phyloP scores from a whole-genome alignment of 2,113 vertebrate genomes.

The Antigone vipio region DNA sequence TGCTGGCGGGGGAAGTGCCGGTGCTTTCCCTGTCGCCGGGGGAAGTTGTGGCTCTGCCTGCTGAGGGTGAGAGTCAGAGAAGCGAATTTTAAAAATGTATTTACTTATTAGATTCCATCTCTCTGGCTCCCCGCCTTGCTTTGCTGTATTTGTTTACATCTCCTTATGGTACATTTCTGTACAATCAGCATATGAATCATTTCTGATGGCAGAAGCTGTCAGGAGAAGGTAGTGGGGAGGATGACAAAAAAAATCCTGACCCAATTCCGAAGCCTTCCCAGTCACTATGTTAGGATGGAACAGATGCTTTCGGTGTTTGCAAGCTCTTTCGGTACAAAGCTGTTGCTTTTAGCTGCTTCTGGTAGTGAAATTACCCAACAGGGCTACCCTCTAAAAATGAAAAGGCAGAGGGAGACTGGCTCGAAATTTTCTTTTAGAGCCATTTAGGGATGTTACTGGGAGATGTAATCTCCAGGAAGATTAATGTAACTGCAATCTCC shows the following conservation, averaged over 20 bases:
- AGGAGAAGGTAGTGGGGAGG: constrained; percentile 40
- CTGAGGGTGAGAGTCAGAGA: not conserved
- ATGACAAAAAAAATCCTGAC: constrained; percentile 35
- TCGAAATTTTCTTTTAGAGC: constrained; percentile 6
- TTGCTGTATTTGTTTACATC: constrained; percentile 53
- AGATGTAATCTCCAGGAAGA: constrained; percentile 44
- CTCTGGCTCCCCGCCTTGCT: constrained; percentile 54
- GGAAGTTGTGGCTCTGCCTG: constrained; percentile 11
- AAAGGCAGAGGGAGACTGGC: constrained; percentile 12
- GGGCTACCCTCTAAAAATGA: not conserved
- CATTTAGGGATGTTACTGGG: constrained; percentile 17
- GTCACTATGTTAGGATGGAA: constrained; percentile 43
- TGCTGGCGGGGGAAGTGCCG: not conserved
- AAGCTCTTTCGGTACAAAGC: constrained; percentile 40
- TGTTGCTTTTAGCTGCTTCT: constrained; percentile 42
- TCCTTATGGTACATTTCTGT: constrained; percentile 49
- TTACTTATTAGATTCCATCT: constrained; percentile 39
- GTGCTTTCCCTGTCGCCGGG: not conserved
- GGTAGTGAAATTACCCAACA: constrained; percentile 31
- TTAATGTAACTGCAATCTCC: constrained; percentile 46
- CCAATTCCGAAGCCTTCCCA: constrained; percentile 56
- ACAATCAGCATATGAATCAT: constrained; percentile 39
- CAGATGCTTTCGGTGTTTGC: constrained; percentile 51
- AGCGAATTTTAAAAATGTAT: not conserved
- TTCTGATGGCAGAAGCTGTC: constrained; percentile 49